A percentile compares a stretch with the other conserved stretches of the same genome.
These are phyloP conservation scores for Carduelis carduelis DNA, from an alignment of 2,797 vertebrate genomes.

Conservation along the genomic window DNA sequence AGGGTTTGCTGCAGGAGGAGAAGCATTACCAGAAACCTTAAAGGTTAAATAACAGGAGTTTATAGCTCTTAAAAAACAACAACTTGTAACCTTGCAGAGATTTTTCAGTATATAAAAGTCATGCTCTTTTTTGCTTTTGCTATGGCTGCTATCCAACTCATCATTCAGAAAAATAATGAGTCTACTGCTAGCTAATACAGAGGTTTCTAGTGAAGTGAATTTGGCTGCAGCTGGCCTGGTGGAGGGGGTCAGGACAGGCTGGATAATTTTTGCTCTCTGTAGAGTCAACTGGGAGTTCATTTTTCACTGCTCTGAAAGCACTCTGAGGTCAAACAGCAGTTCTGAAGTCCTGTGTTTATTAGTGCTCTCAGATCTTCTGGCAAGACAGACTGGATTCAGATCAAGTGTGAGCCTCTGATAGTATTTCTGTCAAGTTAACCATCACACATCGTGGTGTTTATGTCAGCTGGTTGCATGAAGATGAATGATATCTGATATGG, in stretches of 20 bases:
- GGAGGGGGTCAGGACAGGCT: not conserved
- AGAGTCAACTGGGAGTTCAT: not conserved
- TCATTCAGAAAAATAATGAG: conserved; percentile 9
- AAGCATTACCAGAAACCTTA: not conserved
- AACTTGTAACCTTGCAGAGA: not conserved
- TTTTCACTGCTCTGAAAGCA: not conserved
- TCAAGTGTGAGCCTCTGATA: not conserved
- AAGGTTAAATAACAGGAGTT: not conserved
- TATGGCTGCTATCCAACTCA: not conserved
- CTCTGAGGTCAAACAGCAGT: not conserved
- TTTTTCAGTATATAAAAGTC: not conserved
- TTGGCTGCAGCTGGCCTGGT: not conserved
- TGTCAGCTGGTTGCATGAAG: not conserved
- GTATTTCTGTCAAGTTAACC: conserved; percentile 20
- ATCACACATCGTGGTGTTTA: not conserved
- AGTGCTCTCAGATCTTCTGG: not conserved
- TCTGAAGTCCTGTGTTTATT: not conserved
- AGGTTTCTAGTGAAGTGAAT: not conserved
- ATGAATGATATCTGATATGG: not conserved
- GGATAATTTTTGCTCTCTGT: not conserved
- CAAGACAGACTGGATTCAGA: not conserved
- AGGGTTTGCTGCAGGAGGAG: not conserved
- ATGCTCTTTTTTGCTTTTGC: not conserved
- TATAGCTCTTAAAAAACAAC: not conserved
- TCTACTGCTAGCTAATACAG: not conserved